Conservation (phyloP, 2,113 vertebrate genomes). For the Prionailurus viverrinus region DNA sequence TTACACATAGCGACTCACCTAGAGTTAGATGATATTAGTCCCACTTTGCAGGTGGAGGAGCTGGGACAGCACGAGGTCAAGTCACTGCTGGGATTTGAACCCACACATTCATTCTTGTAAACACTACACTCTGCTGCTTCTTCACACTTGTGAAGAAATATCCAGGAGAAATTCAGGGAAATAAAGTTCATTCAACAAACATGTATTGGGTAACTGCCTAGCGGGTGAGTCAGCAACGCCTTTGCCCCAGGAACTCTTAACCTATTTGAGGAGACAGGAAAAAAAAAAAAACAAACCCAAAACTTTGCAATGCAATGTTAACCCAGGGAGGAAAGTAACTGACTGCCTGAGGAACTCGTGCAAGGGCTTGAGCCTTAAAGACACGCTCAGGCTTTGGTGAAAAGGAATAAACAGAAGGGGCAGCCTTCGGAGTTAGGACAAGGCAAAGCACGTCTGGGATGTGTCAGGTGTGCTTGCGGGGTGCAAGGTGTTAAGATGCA, state of each 20-base stretch:
- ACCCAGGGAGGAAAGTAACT: background rate
- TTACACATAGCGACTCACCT: background rate
- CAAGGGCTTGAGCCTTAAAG: background rate
- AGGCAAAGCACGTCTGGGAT: background rate
- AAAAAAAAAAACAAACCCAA: background rate
- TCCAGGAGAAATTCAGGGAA: constrained; percentile 47
- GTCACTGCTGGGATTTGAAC: background rate
- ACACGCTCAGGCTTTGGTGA: background rate
- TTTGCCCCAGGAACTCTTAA: constrained; percentile 65
- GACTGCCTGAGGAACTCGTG: background rate
- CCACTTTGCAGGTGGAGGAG: background rate
- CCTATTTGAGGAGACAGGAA: background rate
- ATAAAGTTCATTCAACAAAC: constrained; percentile 35
- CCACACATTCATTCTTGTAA: background rate
- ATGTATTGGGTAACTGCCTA: constrained; percentile 51
- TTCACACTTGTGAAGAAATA: background rate
- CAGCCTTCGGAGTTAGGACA: background rate
- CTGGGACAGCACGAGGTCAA: background rate
- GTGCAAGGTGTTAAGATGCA: background rate
- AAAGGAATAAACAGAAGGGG: background rate
- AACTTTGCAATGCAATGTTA: background rate
- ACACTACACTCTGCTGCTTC: background rate
- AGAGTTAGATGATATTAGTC: background rate
- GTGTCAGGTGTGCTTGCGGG: background rate
- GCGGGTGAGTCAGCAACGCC: constrained; percentile 60